Conservation (phyloP, 2,797 vertebrate species). For the Acanthurus lineatus region DNA sequence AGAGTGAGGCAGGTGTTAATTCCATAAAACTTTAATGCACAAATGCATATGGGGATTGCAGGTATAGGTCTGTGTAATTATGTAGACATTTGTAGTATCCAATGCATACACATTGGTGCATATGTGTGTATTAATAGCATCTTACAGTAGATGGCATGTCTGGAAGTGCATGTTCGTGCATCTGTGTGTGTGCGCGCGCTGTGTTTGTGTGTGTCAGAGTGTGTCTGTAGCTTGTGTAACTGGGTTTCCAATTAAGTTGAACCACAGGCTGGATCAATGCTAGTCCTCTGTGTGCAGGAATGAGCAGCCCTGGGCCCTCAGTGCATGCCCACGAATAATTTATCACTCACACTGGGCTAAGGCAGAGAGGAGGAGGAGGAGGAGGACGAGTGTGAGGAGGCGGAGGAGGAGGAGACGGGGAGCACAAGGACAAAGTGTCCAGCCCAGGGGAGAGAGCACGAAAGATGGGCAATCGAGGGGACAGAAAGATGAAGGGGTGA, state of each 20-base stretch:
- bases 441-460: conserved; percentile 75
- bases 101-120: conserved; percentile 34
- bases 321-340: conserved; percentile 88
- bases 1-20: conserved; percentile 56
- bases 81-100: conserved; percentile 56
- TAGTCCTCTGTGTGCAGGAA: conserved; percentile 85
- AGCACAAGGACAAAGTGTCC: conserved; percentile 83
- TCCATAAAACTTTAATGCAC: conserved; percentile 42
- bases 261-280: conserved; percentile 86
- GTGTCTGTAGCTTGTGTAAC: conserved; percentile 85
- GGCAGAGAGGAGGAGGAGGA: conserved; percentile 64
- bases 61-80: conserved; percentile 40
- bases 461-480: conserved; percentile 74
- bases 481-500: conserved; percentile 73
- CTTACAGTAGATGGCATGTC: conserved; percentile 46
- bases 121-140: conserved; percentile 55
- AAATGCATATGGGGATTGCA: conserved; percentile 37
- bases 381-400: conserved; percentile 37
- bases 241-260: conserved; percentile 88
- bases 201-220: conserved; percentile 73
- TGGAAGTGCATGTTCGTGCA: conserved; percentile 28
- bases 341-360: conserved; percentile 83
- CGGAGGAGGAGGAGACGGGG: conserved; percentile 61
- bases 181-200: conserved; percentile 25
- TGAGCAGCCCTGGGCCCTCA: conserved; percentile 86